Evolutionary conservation across 2,888 invertebrate genomes (phyloP), one percentile per base, ranked within the genome.

Genomic region (Heterodera filipjevi): DNA sequence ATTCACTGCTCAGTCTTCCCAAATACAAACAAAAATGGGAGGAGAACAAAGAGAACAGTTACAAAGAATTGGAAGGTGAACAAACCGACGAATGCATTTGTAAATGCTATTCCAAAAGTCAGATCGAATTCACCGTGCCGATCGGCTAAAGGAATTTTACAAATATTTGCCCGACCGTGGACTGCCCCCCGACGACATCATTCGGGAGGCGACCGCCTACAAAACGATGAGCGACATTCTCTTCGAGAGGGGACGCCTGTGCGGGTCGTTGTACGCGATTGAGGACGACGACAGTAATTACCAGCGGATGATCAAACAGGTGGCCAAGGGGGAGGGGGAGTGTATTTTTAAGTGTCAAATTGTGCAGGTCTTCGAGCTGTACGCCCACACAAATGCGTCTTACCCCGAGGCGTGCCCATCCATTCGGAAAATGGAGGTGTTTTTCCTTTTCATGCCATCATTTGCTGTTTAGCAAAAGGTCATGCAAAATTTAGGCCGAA

Each of bases 361-460:
- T 14, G 33, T 83, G 22, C 81, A 94, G 88, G 94, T 97, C 16
- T 98, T 95, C 90, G 92, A 93, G 0, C 91, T 93, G 85, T 94
- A 96, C 2, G 94, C 95, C 0, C 97, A 95, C 91, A 95, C 96
- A 0, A 99, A 99, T 91, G 98, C 98, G 0, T 91, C 98, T 71
- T 99, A 99, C 90, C 93, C 95, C 0, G 99, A 99, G 90, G 92
- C 99, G 49, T 99, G 98, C 90, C 98, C 98, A 8, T 97, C 96
- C 74, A 89, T 91, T 5, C 85, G 92, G 46, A 91, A 92, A 86
- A 98, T 99, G 97, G 99, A 99, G 68, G 68, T 68, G 3, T 3
- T 3, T 68, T 22, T 10, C 8, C 0, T 16, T 68, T 68, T 68
- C 0, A 33, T 59, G 64, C 64, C 22, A 22, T 59, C n/a, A 59